A percentile compares a stretch with the other conserved stretches of the same genome.
phyloP scores from a whole-genome alignment of 2,888 invertebrate genomes.

The Parnassius mnemosyne region DNA sequence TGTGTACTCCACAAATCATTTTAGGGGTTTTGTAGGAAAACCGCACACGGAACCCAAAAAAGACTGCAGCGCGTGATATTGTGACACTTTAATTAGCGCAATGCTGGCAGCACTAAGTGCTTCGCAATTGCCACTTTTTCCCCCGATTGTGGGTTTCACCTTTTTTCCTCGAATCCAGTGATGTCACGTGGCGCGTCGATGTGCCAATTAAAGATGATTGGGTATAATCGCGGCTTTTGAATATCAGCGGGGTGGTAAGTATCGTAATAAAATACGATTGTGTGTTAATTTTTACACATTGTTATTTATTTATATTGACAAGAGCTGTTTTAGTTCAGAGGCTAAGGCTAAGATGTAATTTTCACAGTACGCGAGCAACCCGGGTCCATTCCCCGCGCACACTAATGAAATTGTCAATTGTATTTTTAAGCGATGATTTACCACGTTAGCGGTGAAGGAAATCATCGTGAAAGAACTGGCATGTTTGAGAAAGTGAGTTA shows the following conservation, averaged over 20 bases:
- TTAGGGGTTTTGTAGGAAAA: too few species aligned
- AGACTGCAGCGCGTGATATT: conserved; percentile 42
- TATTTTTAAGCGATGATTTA: too few species aligned
- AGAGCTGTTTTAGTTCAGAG: too few species aligned
- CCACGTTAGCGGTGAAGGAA: too few species aligned
- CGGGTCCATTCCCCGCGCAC: too few species aligned
- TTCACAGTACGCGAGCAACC: too few species aligned
- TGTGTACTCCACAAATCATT: too few species aligned
- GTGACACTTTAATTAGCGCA: conserved; percentile 63
- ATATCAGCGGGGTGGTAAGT: conserved; percentile 1
- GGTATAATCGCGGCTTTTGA: conserved; percentile 32
- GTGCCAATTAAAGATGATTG: conserved; percentile 53
- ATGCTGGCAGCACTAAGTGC: conserved; percentile 51
- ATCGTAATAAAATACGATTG: neutral
- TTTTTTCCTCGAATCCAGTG: conserved; percentile 40
- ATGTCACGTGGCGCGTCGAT: conserved; percentile 44
- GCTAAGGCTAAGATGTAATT: too few species aligned
- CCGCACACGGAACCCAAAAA: conserved; percentile 36
- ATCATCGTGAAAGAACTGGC: too few species aligned
- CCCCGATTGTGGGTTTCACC: conserved; percentile 43
- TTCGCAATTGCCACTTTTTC: conserved; percentile 61
- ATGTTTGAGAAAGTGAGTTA: too few species aligned
- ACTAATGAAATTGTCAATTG: too few species aligned
- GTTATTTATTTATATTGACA: neutral
- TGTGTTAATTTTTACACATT: neutral